Base-by-base conservation (phyloP, 2,113 vertebrate species). In the Chaetops frenatus region DNA sequence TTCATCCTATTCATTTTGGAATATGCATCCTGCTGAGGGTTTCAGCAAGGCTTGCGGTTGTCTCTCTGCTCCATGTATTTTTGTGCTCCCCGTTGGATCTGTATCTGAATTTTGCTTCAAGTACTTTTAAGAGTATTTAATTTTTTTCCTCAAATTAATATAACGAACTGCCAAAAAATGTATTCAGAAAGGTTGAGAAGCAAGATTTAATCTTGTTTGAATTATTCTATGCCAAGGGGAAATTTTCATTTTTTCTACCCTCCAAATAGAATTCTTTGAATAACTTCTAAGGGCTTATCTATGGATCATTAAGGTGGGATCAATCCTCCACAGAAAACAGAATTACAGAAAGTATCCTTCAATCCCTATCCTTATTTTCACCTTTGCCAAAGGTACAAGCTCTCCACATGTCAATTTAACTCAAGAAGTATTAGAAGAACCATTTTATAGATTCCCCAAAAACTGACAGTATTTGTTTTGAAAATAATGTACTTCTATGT, bases 201-300 rank as follows among this genome's bases (percentile, higher is more conserved):
- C 70, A 93, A 91, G 85, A 94, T 90, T 56, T 96, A 88, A 90
- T 90, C 85, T 94, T 48, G 33, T 92, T 94, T 81, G 35, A 65
- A 78, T 50, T 91, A 54, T 88, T 94, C 90, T 80, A 78, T 73
- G 58, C 76, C 65, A 92, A 94, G 51, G 25, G 25, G 81, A 97
- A 96, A 83, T 42, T 65, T 96, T 67, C 21, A n/a, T 28, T 56
- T 19, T 81, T 92, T 95, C 83, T 69, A 42, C 31, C 13, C 31
- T 72, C 23, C 44, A 61, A 57, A 76, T 28, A 42, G 56, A 61
- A 74, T 58, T 71, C 42, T 89, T 88, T 57, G 54, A 77, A 67
- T 65, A 81, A 60, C 40, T 94, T 95, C 61, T 73, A 60, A 81
- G 47, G 78, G 61, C 76, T 84, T 86, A 57, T 79, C 58, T 86